Conservation (phyloP, 2,113 vertebrate species). For the Lethenteron camtschaticum region DNA sequence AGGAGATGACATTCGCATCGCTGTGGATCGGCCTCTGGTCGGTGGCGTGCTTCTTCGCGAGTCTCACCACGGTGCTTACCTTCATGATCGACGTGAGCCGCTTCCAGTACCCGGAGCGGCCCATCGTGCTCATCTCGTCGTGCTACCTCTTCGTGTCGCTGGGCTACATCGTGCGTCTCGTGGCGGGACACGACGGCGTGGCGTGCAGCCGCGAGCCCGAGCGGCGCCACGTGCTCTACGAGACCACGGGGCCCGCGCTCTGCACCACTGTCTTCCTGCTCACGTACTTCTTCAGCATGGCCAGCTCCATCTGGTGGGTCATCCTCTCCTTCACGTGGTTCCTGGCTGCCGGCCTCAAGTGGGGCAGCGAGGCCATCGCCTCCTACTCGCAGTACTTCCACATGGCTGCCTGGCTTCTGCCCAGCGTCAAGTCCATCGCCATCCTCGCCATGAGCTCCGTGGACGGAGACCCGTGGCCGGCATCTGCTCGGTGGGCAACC, state of each 20-base stretch:
- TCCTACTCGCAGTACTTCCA: conserved; percentile 1
- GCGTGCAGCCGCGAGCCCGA: conserved; percentile 13
- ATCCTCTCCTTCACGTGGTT: conserved; percentile 5
- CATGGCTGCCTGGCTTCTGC: conserved; percentile 2
- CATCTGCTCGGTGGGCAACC: conserved; percentile 4
- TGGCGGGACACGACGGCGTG: conserved; percentile 1
- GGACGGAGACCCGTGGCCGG: background rate
- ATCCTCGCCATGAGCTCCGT: background rate
- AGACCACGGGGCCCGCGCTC: conserved; percentile 3
- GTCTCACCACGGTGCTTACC: background rate
- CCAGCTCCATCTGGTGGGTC: conserved; percentile 3
- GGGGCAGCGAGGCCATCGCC: conserved; percentile 3
- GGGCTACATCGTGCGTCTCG: conserved; percentile 2
- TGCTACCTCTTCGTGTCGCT: conserved; percentile 5
- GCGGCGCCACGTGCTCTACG: conserved; percentile 1
- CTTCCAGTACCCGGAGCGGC: conserved; percentile 4
- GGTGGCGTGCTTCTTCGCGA: background rate
- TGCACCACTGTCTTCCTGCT: background rate
- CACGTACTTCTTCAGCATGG: conserved; percentile 1
- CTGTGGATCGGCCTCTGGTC: conserved; percentile 2
- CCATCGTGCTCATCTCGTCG: background rate
- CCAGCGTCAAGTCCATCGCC: conserved; percentile 3
- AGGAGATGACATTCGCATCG: background rate
- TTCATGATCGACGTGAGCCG: background rate
- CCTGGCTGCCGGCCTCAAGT: background rate